Evolutionary conservation across 2,113 vertebrate species (phyloP).

Genomic region (Rattus rattus): DNA sequence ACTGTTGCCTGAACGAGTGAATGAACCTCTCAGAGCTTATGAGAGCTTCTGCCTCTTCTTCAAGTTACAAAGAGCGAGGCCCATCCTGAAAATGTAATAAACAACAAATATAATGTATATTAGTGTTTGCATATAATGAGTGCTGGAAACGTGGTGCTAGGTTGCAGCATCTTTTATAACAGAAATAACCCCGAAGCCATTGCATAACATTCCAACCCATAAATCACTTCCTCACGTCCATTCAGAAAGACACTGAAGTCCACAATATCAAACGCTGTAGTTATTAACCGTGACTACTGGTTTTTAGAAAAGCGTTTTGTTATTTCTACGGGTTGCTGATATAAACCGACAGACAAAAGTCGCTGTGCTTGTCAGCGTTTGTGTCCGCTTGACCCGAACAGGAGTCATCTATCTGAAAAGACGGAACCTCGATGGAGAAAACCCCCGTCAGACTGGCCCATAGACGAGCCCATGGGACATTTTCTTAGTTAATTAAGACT

Average conservation of each 20-base stretch:
- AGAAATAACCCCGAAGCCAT: not conserved
- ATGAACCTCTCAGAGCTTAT: not conserved
- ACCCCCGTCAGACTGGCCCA: not conserved
- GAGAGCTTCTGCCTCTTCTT: not conserved
- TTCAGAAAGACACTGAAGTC: constrained; percentile 1
- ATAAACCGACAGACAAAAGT: constrained; percentile 38
- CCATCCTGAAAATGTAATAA: constrained; percentile 14
- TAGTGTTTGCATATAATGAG: not conserved
- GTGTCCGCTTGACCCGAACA: not conserved
- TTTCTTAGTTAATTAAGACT: not conserved
- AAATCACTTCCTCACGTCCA: not conserved
- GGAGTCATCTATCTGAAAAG: not conserved
- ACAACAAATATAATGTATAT: not conserved
- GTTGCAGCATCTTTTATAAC: not conserved
- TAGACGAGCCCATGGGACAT: too few species aligned
- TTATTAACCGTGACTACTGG: not conserved
- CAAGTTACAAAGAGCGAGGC: not conserved
- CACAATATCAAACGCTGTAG: not conserved
- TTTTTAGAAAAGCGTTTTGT: constrained; percentile 32
- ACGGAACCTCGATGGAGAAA: not conserved
- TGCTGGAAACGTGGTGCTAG: not conserved
- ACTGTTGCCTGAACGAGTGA: not conserved
- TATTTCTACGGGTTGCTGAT: not conserved
- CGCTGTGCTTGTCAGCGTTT: not conserved
- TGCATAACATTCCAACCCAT: not conserved